Percentiles rank a stretch among this genome's conserved stretches.
Evolutionary conservation across 2,888 invertebrate species (phyloP).

Genomic region (Camptogramma bilineatum): DNA sequence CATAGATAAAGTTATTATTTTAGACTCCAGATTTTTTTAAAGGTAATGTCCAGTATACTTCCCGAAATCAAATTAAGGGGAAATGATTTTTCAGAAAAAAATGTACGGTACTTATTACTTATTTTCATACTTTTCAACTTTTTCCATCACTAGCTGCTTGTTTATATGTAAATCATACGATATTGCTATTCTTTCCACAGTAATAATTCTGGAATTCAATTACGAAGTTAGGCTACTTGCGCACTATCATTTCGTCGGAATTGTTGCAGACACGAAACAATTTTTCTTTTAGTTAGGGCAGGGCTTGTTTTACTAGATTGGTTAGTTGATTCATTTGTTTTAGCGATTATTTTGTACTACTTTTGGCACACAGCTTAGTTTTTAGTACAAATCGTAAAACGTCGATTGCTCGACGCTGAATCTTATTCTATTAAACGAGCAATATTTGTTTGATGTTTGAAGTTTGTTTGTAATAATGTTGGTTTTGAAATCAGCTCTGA

Average conservation of each 20-base stretch:
- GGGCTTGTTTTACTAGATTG: conserved; percentile 5
- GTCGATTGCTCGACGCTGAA: too few species aligned
- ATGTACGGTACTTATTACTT: not conserved
- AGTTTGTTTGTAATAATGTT: too few species aligned
- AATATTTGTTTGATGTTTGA: too few species aligned
- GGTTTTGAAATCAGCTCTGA: too few species aligned
- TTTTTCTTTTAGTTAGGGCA: conserved; percentile 16
- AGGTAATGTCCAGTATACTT: too few species aligned
- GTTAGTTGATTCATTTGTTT: not conserved
- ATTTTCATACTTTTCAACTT: conserved; percentile 6
- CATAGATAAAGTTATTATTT: too few species aligned
- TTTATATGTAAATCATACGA: conserved; percentile 54
- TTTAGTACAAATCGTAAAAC: too few species aligned
- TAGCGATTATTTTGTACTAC: not conserved
- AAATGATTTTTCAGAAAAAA: too few species aligned
- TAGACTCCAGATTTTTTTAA: too few species aligned
- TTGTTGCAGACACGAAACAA: conserved; percentile 28
- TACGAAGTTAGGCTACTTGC: conserved; percentile 43
- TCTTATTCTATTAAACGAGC: too few species aligned
- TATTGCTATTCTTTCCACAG: conserved; percentile 45
- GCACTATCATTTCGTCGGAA: conserved; percentile 37
- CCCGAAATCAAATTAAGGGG: too few species aligned
- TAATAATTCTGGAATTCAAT: conserved; percentile 55
- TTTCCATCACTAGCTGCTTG: conserved; percentile 36
- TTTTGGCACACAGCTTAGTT: too few species aligned